Percentiles rank a stretch among this genome's conserved stretches.
Conservation (phyloP, 2,797 vertebrate species). For the Cryptoprocta ferox region DNA sequence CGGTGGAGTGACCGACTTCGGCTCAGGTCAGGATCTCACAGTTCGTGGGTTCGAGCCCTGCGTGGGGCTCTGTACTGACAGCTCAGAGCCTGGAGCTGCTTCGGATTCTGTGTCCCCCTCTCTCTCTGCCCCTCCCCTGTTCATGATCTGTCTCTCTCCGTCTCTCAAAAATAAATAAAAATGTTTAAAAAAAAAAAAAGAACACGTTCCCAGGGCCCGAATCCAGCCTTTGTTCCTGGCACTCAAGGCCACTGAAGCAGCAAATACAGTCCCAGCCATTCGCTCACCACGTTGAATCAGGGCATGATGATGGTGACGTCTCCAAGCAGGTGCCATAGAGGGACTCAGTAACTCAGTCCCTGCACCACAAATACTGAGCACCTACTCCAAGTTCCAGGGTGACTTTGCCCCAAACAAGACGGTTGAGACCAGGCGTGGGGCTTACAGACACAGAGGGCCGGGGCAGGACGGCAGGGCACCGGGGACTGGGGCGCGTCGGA, state of each 20-base stretch:
- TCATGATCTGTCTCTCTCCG: too few species aligned
- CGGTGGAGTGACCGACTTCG: too few species aligned
- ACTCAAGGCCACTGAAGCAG: accelerated
- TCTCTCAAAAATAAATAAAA: too few species aligned
- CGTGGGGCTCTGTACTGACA: too few species aligned
- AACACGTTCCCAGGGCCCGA: not conserved
- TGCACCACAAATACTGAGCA: accelerated
- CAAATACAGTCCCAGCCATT: accelerated
- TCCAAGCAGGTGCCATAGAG: accelerated
- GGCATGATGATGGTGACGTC: accelerated
- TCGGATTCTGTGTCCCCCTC: too few species aligned
- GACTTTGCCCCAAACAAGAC: not conserved
- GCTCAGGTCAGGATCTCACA: too few species aligned
- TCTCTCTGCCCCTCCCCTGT: too few species aligned
- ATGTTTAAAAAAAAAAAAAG: too few species aligned
- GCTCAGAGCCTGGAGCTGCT: too few species aligned
- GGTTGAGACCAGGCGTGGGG: not conserved
- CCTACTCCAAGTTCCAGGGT: not conserved
- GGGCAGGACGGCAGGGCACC: accelerated
- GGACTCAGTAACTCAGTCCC: not conserved
- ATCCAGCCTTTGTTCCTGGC: not conserved
- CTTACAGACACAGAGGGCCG: not conserved
- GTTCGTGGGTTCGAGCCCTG: too few species aligned
- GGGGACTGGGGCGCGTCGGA: not conserved
- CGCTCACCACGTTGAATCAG: accelerated